phyloP scores from a whole-genome alignment of 2,888 invertebrate species.

The Drosophila anceps region DNA sequence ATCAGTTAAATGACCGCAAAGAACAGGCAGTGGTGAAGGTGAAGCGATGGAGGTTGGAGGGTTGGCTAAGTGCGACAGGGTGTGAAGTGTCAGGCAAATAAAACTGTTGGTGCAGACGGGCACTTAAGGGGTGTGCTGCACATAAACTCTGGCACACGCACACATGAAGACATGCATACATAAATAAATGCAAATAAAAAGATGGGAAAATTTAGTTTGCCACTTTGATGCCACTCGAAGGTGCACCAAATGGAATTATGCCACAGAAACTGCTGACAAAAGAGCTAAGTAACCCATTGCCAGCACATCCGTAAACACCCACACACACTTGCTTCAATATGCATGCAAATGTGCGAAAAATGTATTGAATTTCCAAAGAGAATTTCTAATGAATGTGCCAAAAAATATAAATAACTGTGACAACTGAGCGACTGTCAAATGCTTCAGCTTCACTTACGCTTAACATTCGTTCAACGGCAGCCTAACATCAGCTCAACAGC shows the following conservation, averaged over 20 bases:
- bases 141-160: slow-evolving; percentile 9
- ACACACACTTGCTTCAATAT: slow-evolving; percentile 4
- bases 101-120: slow-evolving; percentile 37
- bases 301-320: background rate
- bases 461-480: slow-evolving; percentile 49
- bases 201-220: slow-evolving; percentile 42
- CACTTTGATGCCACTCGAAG: slow-evolving; percentile 34
- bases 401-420: background rate
- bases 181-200: slow-evolving; percentile 35
- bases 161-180: background rate
- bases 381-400: slow-evolving; percentile 52
- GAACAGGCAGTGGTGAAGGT: slow-evolving; percentile 8
- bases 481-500: slow-evolving; percentile 21
- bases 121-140: slow-evolving; percentile 50
- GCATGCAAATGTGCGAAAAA: slow-evolving; percentile 48
- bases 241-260: slow-evolving; percentile 44
- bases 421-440: background rate
- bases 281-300: background rate
- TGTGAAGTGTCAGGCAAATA: slow-evolving; percentile 71
- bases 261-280: background rate
- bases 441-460: background rate
- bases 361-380: slow-evolving; percentile 68
- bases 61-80: slow-evolving; percentile 43
- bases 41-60: background rate
- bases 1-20: slow-evolving; percentile 77